Base-by-base conservation (phyloP, 2,797 vertebrate genomes). In the Siniperca scherzeri region DNA sequence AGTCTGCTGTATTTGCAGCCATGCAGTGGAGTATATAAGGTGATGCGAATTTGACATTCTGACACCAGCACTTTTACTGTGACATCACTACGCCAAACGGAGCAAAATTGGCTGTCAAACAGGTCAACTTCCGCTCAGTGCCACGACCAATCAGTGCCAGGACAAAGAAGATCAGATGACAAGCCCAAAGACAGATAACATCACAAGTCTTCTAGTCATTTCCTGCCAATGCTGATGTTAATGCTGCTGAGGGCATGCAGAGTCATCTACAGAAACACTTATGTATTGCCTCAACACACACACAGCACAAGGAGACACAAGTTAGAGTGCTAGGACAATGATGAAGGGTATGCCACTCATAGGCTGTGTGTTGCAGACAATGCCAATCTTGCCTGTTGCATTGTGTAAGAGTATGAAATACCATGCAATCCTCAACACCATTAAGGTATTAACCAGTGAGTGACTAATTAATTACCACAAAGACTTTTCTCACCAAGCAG, bases 221-320 rank as follows among this genome's bases (percentile, higher is more conserved):
- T 90, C 85, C 88, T 88, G 84, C 82, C 77, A 79, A 10, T 27
- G 40, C 52, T 74, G 86, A 90, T 33, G 66, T 75, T 61, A 70
- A 86, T 66, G 67, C 74, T 55, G 70, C 83, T 70, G 36, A 80
- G 33, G 73, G 83, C 82, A 64, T 50, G 67, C 85, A 84, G 68
- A 76, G 77, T 84, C 85, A 85, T 56, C 70, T 57, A 33, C 46
- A 78, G 30, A 87, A 62, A 78, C 79, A 62, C 65, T 50, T 25
- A 30, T 56, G 50, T 53, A 44, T 21, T 1, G 36, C 42, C 33
- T 42, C 48, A 38, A 71, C 65, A 70, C 75, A 70, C 52, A 68
- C 62, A 55, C 17, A 64, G n/a, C 56, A 38, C 64, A 55, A 64
- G 11, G 7, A 59, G 21, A 55, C 52, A 48, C 33, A 44, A 44